Conservation (phyloP, 2,797 vertebrate species). For the Danio jaintianensis region DNA sequence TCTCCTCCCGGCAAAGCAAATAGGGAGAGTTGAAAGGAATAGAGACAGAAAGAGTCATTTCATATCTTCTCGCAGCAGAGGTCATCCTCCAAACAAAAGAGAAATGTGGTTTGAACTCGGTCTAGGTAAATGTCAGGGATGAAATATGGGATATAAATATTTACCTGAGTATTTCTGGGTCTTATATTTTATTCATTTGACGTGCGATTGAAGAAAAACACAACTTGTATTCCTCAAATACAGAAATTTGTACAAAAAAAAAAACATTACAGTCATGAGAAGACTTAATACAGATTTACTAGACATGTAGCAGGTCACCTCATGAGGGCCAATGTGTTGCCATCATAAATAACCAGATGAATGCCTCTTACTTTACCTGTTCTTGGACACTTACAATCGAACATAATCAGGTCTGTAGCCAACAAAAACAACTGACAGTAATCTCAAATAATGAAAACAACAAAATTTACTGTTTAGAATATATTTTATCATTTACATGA, state of each 20-base stretch:
- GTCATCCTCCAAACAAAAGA: slow-evolving; percentile 43
- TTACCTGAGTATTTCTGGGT: slow-evolving; percentile 1
- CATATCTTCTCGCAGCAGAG: slow-evolving; percentile 36
- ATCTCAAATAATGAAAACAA: too few species aligned
- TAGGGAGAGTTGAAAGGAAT: slow-evolving; percentile 11
- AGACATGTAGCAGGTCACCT: neutral
- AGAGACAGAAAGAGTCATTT: slow-evolving; percentile 15
- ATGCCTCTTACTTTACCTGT: neutral
- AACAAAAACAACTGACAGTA: too few species aligned
- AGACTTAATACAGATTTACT: neutral
- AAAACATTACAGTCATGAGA: neutral
- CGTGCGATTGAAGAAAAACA: neutral
- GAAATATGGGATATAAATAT: slow-evolving; percentile 31
- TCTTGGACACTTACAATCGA: neutral
- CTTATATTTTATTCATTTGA: slow-evolving; percentile 23
- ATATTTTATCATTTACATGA: too few species aligned
- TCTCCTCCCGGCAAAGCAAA: slow-evolving; percentile 22
- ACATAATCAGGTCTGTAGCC: neutral
- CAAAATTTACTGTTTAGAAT: too few species aligned
- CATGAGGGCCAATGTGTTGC: neutral
- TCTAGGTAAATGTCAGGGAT: slow-evolving; percentile 40
- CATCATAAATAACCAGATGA: neutral
- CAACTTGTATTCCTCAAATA: neutral
- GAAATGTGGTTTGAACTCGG: slow-evolving; percentile 1
- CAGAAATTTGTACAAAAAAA: too few species aligned